Conservation (phyloP, 1,140 invertebrate species). For the Apocrypta bakeri region DNA sequence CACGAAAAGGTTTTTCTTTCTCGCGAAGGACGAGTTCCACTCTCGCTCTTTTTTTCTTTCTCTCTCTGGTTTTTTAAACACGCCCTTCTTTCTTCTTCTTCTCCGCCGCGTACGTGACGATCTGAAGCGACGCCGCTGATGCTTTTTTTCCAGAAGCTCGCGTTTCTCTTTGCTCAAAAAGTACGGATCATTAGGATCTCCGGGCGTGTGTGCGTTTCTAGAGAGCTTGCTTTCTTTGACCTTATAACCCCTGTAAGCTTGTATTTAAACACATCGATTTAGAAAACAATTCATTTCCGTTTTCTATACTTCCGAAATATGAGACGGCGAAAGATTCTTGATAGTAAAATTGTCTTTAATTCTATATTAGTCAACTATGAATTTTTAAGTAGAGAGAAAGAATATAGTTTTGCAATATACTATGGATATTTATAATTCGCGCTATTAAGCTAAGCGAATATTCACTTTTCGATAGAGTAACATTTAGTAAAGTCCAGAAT, state of each 20-base stretch:
- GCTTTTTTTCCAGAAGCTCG: background rate
- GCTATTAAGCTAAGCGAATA: no score
- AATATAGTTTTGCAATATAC: no score
- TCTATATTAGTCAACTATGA: no score
- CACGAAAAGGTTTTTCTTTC: slow-evolving; percentile 12
- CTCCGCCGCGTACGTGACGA: background rate
- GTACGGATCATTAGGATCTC: slow-evolving; percentile 10
- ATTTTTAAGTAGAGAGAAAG: no score
- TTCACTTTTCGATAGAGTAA: no score
- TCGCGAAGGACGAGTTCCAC: background rate
- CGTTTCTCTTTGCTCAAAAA: background rate
- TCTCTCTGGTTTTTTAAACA: background rate
- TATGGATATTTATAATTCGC: no score
- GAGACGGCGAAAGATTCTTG: no score
- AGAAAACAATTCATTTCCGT: no score
- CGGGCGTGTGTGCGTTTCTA: background rate
- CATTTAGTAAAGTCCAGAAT: no score
- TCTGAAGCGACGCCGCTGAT: background rate
- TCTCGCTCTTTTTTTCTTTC: background rate
- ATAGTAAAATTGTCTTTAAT: no score
- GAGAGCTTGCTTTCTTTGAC: background rate
- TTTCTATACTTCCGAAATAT: no score
- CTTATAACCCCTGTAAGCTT: background rate
- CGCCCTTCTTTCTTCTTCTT: background rate
- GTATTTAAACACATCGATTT: no score